Evolutionary conservation across 2,113 vertebrate genomes (phyloP).

Genomic region (Hippocampus zosterae): DNA sequence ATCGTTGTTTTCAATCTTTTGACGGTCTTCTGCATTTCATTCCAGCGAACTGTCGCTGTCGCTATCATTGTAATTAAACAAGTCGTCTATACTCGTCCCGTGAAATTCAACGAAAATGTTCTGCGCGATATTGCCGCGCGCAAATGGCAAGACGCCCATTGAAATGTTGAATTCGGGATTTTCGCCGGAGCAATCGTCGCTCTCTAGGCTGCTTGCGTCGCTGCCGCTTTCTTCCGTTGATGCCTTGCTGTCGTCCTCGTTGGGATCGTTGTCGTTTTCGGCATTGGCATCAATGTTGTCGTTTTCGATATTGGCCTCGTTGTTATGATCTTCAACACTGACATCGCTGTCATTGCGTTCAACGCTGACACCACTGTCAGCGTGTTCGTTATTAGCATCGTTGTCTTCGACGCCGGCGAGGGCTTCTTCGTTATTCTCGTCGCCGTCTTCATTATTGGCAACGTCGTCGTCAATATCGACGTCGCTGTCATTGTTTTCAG

Average conservation of each 20-base stretch:
- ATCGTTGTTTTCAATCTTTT: neutral
- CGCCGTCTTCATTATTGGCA: neutral
- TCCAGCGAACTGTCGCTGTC: neutral
- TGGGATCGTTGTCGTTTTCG: neutral
- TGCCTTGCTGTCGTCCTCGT: neutral
- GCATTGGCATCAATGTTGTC: neutral
- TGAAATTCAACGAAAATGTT: conserved; percentile 5
- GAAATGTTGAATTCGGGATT: conserved; percentile 10
- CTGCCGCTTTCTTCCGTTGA: neutral
- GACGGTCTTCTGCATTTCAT: neutral
- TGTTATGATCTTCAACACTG: neutral
- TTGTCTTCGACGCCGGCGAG: neutral
- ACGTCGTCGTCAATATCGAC: neutral
- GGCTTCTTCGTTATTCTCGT: neutral
- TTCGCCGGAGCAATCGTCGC: neutral
- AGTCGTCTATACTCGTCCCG: neutral
- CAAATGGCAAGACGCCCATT: conserved; percentile 2
- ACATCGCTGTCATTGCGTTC: too few species aligned
- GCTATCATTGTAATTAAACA: neutral
- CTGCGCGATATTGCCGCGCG: neutral
- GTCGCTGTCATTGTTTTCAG: neutral
- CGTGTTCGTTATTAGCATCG: neutral
- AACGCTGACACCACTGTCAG: neutral
- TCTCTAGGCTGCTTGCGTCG: neutral
- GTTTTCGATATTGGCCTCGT: neutral